Percentiles rank a stretch among this genome's conserved stretches.
phyloP scores from a whole-genome alignment of 2,888 invertebrate species.

The Blomia tropicalis region DNA sequence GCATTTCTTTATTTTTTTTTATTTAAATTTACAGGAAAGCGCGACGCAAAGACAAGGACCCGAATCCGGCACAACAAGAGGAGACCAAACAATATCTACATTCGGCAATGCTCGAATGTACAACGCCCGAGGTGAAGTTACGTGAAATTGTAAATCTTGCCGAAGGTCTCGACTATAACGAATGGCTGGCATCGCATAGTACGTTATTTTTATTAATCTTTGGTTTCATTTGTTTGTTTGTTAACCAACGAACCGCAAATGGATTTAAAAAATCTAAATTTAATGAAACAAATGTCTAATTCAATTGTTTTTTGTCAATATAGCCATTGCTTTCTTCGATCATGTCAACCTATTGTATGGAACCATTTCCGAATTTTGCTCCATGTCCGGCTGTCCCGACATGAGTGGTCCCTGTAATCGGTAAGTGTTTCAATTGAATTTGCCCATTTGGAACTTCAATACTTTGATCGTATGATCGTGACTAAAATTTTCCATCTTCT shows the following conservation, averaged over 20 bases:
- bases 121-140: conserved; percentile 83
- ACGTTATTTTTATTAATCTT: conserved; percentile 37
- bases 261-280: not conserved
- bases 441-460: conserved; percentile 12
- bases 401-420: conserved; percentile 91
- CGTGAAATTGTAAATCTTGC: conserved; percentile 84
- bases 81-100: conserved; percentile 82
- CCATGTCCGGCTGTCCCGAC: conserved; percentile 79
- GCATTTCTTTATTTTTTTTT: too few relatives aligned
- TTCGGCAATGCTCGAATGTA: conserved; percentile 79
- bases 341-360: conserved; percentile 98
- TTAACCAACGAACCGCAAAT: not conserved
- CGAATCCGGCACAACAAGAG: conserved; percentile 33
- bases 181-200: conserved; percentile 99
- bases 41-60: conserved; percentile 82
- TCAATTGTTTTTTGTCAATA: conserved; percentile 9
- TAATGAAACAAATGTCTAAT: not conserved
- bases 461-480: not conserved
- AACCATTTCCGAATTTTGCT: conserved; percentile 96
- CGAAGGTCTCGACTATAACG: conserved; percentile 87
- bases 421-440: conserved; percentile 38
- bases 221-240: not conserved
- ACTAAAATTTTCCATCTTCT: too few relatives aligned
- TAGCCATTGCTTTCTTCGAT: conserved; percentile 90
- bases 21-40: conserved; percentile 46